A percentile compares a stretch with the other conserved stretches of the same genome.
Evolutionary conservation across 2,888 invertebrate genomes (phyloP).

Genomic region (Himalopsyche japonica): DNA sequence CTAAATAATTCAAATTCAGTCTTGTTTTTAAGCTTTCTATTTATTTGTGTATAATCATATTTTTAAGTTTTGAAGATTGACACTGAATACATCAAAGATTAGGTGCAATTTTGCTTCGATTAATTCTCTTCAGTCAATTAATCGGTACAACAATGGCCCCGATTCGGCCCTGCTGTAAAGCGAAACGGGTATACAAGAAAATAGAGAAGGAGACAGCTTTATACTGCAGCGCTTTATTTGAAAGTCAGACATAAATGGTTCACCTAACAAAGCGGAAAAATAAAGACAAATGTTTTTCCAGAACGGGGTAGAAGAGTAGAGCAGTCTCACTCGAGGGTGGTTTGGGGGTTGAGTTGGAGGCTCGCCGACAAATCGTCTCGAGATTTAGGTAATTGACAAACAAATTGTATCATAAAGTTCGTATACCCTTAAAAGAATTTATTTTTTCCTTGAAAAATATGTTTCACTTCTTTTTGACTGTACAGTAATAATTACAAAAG

Average conservation of each 20-base stretch:
- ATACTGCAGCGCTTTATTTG: conserved; percentile 37
- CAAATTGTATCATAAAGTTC: too few species aligned
- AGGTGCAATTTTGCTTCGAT: too few species aligned
- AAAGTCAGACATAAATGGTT: conserved; percentile 40
- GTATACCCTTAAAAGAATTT: too few species aligned
- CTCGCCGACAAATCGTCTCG: not conserved
- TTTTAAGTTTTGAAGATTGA: too few species aligned
- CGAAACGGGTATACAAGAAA: not conserved
- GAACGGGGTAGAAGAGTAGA: conserved; percentile 30
- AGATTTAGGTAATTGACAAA: not conserved
- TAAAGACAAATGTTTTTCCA: conserved; percentile 54
- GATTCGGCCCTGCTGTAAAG: not conserved
- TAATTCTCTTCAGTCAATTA: not conserved
- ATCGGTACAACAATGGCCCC: not conserved
- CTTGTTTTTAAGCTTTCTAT: too few species aligned
- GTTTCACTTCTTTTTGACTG: too few species aligned
- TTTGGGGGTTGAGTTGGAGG: not conserved
- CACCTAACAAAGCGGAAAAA: conserved; percentile 53
- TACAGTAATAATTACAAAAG: too few species aligned
- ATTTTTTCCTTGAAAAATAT: too few species aligned
- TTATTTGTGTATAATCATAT: too few species aligned
- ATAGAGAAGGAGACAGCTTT: not conserved
- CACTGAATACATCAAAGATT: too few species aligned
- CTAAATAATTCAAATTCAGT: too few species aligned
- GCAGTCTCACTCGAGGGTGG: not conserved